These are phyloP conservation scores for Ahaetulla prasina DNA, from an alignment of 2,113 vertebrate species.

Conservation along the genomic window DNA sequence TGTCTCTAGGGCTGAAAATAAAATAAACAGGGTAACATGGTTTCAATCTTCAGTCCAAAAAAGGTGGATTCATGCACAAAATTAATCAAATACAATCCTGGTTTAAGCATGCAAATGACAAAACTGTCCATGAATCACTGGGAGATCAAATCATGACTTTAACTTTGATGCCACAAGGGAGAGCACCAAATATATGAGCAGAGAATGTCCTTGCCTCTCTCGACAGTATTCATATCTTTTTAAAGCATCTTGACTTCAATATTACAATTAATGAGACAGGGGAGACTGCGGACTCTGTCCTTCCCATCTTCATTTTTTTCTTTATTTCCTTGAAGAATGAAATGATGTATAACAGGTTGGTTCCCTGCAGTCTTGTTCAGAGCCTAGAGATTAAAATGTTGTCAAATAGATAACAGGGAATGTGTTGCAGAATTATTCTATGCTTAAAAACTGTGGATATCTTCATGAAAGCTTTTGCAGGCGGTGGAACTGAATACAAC, in stretches of 20 bases:
- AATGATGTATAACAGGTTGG: conserved; percentile 10
- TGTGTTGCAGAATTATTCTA: background rate
- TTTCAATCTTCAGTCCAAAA: background rate
- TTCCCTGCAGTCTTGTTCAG: background rate
- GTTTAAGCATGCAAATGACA: background rate
- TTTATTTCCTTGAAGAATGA: conserved; percentile 24
- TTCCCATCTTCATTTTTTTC: background rate
- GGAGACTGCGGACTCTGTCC: background rate
- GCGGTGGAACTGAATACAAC: conserved; percentile 48
- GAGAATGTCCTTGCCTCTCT: background rate
- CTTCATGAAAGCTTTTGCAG: conserved; percentile 36
- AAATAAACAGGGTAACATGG: background rate
- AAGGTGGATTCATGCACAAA: background rate
- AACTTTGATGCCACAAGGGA: background rate
- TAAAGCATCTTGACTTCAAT: background rate
- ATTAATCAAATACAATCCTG: background rate
- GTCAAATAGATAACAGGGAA: conserved; percentile 5
- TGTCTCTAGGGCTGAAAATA: background rate
- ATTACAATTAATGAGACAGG: background rate
- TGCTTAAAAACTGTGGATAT: background rate
- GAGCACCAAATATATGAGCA: background rate
- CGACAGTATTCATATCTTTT: background rate
- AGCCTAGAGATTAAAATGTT: conserved; percentile 8
- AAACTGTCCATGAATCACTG: background rate
- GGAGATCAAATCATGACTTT: background rate